Conservation (phyloP, 2,888 invertebrate species). For the Cerceris ruficornis region DNA sequence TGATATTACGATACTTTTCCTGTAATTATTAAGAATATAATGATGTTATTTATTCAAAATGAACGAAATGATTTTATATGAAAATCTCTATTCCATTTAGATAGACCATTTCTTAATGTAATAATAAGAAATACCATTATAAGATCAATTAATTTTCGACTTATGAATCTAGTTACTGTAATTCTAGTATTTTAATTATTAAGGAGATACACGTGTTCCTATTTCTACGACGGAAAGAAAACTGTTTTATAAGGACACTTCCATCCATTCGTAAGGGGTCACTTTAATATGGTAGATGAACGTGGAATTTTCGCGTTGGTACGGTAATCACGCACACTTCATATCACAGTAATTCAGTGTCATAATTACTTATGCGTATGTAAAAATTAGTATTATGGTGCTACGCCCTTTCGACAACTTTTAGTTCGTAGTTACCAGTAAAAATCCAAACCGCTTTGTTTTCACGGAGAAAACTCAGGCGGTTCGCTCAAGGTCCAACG, state of each 20-base stretch:
- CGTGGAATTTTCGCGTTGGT: constrained; percentile 28
- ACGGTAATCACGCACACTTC: constrained; percentile 32
- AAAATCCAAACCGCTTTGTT: constrained; percentile 30
- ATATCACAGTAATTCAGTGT: constrained; percentile 41
- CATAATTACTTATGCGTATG: constrained; percentile 28
- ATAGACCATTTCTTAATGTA: constrained; percentile 28
- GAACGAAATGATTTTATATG: constrained; percentile 26
- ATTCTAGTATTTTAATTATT: constrained; percentile 17
- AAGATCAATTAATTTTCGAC: background rate
- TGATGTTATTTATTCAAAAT: constrained; percentile 29
- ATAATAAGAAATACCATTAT: background rate
- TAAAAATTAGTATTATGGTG: constrained; percentile 53
- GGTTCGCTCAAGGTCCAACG: constrained; percentile 29
- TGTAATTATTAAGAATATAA: constrained; percentile 10
- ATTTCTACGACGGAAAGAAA: constrained; percentile 17
- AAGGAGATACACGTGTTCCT: constrained; percentile 42
- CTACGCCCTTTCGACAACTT: constrained; percentile 39
- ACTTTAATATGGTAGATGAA: constrained; percentile 12
- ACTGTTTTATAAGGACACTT: constrained; percentile 28
- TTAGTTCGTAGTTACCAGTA: constrained; percentile 41
- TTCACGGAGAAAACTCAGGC: background rate
- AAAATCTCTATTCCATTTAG: constrained; percentile 28
- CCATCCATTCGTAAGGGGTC: constrained; percentile 32
- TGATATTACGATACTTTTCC: background rate
- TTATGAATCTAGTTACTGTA: background rate